Evolutionary conservation across 2,113 vertebrate genomes (phyloP).

Genomic region (Cyprinodon brontotheroides): DNA sequence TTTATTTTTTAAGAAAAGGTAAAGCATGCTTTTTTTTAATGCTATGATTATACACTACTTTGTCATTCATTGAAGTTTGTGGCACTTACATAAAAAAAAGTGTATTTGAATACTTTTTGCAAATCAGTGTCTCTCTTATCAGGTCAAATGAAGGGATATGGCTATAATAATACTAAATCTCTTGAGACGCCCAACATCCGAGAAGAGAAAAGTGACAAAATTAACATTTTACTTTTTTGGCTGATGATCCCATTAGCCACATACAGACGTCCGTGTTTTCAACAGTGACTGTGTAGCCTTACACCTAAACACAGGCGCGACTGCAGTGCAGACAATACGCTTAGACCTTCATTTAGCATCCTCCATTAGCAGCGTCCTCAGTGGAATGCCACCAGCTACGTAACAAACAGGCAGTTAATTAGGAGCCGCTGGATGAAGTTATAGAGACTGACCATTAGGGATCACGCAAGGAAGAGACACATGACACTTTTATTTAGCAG

Average conservation of each 20-base stretch:
- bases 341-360: conserved; percentile 56
- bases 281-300: neutral
- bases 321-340: conserved; percentile 7
- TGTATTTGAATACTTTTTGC: too few relatives aligned
- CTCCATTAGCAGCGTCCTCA: conserved; percentile 54
- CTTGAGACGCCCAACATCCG: neutral
- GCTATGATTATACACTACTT: too few relatives aligned
- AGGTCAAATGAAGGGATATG: conserved; percentile 22
- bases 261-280: conserved; percentile 4
- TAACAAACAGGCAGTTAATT: conserved; percentile 51
- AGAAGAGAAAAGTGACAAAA: conserved; percentile 24
- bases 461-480: neutral
- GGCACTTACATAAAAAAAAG: too few relatives aligned
- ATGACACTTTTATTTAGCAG: conserved; percentile 7
- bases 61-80: too few relatives aligned
- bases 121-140: conserved; percentile 21
- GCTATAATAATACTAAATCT: conserved; percentile 6
- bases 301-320: conserved; percentile 24
- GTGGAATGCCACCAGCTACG: conserved; percentile 48
- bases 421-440: conserved; percentile 48
- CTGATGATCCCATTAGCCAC: conserved; percentile 49
- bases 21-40: too few relatives aligned
- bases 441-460: conserved; percentile 31
- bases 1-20: too few relatives aligned
- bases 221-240: conserved; percentile 35